phyloP scores from a whole-genome alignment of 2,797 vertebrate species.

The Aulostomus chinensis region DNA sequence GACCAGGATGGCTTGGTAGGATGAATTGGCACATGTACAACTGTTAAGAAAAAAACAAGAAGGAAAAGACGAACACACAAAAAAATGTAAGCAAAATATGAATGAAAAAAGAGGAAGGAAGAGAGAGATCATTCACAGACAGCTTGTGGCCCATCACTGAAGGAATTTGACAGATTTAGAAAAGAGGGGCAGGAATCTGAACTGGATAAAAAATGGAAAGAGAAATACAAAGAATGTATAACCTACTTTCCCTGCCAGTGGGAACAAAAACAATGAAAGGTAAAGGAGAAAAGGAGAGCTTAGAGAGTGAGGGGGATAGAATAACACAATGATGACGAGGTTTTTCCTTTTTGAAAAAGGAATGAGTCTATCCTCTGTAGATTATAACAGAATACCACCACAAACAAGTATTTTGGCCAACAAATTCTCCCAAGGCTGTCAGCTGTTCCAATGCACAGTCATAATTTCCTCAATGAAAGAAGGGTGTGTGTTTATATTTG shows the following conservation, averaged over 20 bases:
- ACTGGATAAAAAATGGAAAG: slow-evolving; percentile 32
- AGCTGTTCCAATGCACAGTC: slow-evolving; percentile 12
- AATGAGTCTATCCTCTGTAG: not conserved
- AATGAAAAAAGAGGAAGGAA: too few relatives aligned
- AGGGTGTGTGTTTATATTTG: not conserved
- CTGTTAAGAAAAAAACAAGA: too few relatives aligned
- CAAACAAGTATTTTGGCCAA: not conserved
- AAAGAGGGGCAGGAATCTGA: slow-evolving; percentile 24
- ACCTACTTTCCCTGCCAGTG: slow-evolving; percentile 18
- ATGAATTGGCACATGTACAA: too few relatives aligned
- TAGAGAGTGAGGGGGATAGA: slow-evolving; percentile 7
- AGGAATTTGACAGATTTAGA: slow-evolving; percentile 17
- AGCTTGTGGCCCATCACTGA: slow-evolving; percentile 6
- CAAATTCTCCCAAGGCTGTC: slow-evolving; percentile 8
- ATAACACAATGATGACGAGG: slow-evolving; percentile 5
- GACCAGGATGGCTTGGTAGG: too few relatives aligned
- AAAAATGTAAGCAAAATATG: too few relatives aligned
- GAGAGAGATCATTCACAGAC: too few relatives aligned
- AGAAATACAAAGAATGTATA: slow-evolving; percentile 25
- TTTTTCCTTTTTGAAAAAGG: not conserved
- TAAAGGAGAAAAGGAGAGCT: slow-evolving; percentile 1
- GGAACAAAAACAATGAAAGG: slow-evolving; percentile 8
- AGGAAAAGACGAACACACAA: too few relatives aligned
- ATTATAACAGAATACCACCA: not conserved
- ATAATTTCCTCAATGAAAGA: slow-evolving; percentile 5